Base-by-base conservation (phyloP, 2,888 invertebrate species). In the Zootermopsis nevadensis region DNA sequence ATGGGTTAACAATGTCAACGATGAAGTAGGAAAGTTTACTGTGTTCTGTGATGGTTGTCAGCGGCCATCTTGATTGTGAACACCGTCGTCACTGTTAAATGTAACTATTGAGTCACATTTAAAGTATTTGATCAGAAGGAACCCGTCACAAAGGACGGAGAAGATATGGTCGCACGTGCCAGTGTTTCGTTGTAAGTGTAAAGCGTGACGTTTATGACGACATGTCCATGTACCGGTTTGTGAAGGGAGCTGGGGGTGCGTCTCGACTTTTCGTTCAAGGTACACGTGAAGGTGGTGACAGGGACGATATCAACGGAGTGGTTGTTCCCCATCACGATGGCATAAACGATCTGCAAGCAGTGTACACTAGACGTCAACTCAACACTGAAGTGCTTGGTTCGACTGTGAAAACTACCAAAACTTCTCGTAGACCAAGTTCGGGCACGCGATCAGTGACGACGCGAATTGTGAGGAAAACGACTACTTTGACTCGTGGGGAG, bases 301-400 rank as follows among this genome's bases (percentile, higher is more conserved):
- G 93, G 85, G 91, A 91, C 86, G 89, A 91, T 88, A 89, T 90
- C 19, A 60, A 79, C 35, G 89, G 89, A 66, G 87, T 90, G 90
- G 82, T 90, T 90, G 84, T 90, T 90, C 67, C 60, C 66, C 66
- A 66, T 22, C 80, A 90, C 90, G 42, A 88, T 88, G 85, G 90
- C 85, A 89, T 91, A 85, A 90, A 93, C 89, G 91, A 91, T 88
- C 91, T 96, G 88, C 94, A 95, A 90, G 94, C 95, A 88, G 93
- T 96, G 89, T 94, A 95, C 88, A 96, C 96, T 87, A 95, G 95
- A 89, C 95, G 96, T 88, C 93, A 94, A 87, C 90, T 96, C 88
- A 94, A 95, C 88, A 96, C 96, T 87, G 96, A 96, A 91, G 94
- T 96, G 89, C 91, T 96, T 87, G 96, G 96, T 53, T 95, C 95